Conservation (phyloP, 2,888 invertebrate genomes). For the Pollenia labialis region DNA sequence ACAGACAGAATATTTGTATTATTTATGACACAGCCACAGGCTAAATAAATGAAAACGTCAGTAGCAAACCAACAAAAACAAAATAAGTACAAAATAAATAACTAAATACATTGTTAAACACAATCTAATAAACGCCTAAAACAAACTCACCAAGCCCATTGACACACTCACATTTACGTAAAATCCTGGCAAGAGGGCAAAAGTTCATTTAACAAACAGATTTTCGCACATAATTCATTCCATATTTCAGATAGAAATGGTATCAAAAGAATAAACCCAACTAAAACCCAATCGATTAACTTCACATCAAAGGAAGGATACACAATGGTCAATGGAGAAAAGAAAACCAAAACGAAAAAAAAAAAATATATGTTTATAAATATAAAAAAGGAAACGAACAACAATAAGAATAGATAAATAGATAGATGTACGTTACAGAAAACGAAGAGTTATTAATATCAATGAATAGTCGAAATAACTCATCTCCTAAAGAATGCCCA, state of each 20-base stretch:
- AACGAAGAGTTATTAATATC: slow-evolving; percentile 78
- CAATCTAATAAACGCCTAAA: slow-evolving; percentile 72
- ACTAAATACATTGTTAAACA: slow-evolving; percentile 66
- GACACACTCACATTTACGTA: background rate
- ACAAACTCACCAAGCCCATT: slow-evolving; percentile 47
- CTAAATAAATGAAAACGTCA: slow-evolving; percentile 8
- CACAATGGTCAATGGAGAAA: slow-evolving; percentile 65
- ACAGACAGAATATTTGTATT: slow-evolving; percentile 33
- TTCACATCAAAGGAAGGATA: slow-evolving; percentile 76
- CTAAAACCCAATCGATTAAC: slow-evolving; percentile 78
- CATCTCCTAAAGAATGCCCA: slow-evolving; percentile 68
- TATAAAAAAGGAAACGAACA: slow-evolving; percentile 18
- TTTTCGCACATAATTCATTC: slow-evolving; percentile 72
- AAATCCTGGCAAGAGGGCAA: slow-evolving; percentile 53
- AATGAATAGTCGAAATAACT: slow-evolving; percentile 75
- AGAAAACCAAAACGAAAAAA: background rate
- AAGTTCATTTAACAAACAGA: slow-evolving; percentile 67
- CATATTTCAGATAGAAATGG: slow-evolving; percentile 41
- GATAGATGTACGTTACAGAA: slow-evolving; percentile 6
- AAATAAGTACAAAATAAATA: slow-evolving; percentile 48
- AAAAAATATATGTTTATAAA: slow-evolving; percentile 5
- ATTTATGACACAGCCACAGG: slow-evolving; percentile 48
- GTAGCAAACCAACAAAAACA: background rate
- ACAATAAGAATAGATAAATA: slow-evolving; percentile 20
- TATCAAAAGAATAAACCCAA: slow-evolving; percentile 28